Conservation (phyloP, 53 echinoderm and acorn worm genomes). For the Paracentrotus lividus region DNA sequence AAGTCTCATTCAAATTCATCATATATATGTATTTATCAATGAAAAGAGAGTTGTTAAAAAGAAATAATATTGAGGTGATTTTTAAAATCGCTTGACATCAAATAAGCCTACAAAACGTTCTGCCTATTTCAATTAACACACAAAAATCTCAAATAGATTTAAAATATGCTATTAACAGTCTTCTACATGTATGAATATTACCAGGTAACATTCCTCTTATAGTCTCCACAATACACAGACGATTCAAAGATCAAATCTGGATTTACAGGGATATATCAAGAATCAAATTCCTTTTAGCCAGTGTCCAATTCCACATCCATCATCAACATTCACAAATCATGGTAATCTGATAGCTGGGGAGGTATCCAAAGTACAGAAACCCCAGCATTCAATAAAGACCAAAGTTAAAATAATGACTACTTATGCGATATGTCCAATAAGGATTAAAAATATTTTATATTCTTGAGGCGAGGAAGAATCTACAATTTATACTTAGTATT, state of each 20-base stretch:
- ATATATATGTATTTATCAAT: no score
- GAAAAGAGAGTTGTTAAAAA: background rate
- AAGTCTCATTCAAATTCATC: no score
- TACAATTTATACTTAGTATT: no score
- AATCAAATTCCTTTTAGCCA: background rate
- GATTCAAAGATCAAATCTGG: slow-evolving; percentile 14
- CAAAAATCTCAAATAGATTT: background rate
- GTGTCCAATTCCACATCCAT: slow-evolving; percentile 13
- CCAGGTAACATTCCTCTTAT: background rate
- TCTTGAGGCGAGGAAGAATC: no score
- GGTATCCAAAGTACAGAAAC: background rate
- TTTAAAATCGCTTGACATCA: background rate
- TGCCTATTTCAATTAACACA: no score
- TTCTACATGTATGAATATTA: background rate
- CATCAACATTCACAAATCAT: slow-evolving; percentile 14
- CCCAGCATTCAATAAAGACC: background rate
- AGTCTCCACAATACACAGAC: background rate
- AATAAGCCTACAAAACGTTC: no score
- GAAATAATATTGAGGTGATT: background rate
- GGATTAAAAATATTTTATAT: no score
- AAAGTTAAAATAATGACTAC: background rate
- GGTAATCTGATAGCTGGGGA: background rate
- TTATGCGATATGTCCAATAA: no score
- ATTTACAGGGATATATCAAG: background rate
- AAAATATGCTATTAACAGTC: background rate